These are phyloP conservation scores for Apamea anceps DNA, from an alignment of 2,888 invertebrate species.

Conservation along the genomic window DNA sequence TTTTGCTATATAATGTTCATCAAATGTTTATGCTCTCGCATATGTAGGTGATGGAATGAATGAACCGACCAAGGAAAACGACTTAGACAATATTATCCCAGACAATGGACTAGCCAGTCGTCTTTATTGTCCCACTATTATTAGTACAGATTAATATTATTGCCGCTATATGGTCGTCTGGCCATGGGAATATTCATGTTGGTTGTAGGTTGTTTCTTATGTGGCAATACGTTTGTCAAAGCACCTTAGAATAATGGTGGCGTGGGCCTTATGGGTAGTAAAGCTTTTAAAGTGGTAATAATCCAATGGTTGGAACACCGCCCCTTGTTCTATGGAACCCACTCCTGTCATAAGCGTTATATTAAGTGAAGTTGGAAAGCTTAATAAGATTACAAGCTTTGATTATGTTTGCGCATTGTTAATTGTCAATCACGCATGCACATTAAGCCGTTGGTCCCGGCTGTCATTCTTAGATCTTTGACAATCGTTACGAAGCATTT, in stretches of 20 bases:
- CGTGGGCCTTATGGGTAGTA: constrained; percentile 18
- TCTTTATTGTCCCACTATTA: constrained; percentile 25
- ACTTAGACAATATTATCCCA: constrained; percentile 23
- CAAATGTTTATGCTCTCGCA: not conserved
- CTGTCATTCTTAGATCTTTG: too few species aligned
- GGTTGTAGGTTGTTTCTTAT: constrained; percentile 2
- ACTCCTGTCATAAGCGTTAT: not conserved
- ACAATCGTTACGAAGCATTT: too few species aligned
- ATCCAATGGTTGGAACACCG: not conserved
- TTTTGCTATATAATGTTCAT: not conserved
- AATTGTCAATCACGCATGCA: not conserved
- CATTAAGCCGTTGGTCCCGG: too few species aligned
- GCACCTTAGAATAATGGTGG: constrained; percentile 17
- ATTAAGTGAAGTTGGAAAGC: not conserved
- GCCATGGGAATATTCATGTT: constrained; percentile 20
- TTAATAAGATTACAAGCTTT: not conserved
- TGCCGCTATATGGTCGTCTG: constrained; percentile 15
- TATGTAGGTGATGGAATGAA: constrained; percentile 23
- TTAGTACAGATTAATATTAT: constrained; percentile 27
- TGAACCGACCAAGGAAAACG: constrained; percentile 41
- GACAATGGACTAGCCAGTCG: constrained; percentile 38
- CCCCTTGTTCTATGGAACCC: not conserved
- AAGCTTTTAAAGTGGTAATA: constrained; percentile 16
- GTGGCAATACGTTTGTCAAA: not conserved
- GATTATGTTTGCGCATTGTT: not conserved